Conservation (phyloP, 35 echinoderm and acorn worm genomes). For the Acanthaster planci region DNA sequence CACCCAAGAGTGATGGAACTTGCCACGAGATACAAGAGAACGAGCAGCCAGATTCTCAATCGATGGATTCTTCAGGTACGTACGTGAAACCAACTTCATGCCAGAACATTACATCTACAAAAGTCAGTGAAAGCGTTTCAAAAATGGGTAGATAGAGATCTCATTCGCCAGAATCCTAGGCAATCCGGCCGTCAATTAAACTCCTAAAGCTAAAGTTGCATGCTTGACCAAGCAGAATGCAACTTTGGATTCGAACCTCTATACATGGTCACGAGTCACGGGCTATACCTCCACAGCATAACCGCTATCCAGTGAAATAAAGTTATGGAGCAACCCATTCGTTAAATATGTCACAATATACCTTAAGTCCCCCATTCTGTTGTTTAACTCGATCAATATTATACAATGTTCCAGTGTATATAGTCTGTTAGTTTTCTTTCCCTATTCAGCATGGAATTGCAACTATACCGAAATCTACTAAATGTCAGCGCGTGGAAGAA, state of each 20-base stretch:
- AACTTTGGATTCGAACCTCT: background rate
- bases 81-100: background rate
- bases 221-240: background rate
- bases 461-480: conserved; percentile 12
- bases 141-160: background rate
- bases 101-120: background rate
- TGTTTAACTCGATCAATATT: too few relatives aligned
- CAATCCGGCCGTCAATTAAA: background rate
- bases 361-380: too few relatives aligned
- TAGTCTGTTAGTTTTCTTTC: background rate
- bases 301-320: too few relatives aligned
- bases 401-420: too few relatives aligned
- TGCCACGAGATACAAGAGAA: background rate
- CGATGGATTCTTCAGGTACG: conserved; percentile 27
- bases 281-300: too few relatives aligned
- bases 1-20: background rate
- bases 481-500: background rate
- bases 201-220: background rate
- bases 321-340: too few relatives aligned
- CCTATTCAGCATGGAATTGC: background rate
- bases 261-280: too few relatives aligned
- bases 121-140: background rate
- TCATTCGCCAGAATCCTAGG: background rate
- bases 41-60: background rate
- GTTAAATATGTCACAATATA: too few relatives aligned